phyloP scores from a whole-genome alignment of 1,140 invertebrate species.

The Aphis craccivora region DNA sequence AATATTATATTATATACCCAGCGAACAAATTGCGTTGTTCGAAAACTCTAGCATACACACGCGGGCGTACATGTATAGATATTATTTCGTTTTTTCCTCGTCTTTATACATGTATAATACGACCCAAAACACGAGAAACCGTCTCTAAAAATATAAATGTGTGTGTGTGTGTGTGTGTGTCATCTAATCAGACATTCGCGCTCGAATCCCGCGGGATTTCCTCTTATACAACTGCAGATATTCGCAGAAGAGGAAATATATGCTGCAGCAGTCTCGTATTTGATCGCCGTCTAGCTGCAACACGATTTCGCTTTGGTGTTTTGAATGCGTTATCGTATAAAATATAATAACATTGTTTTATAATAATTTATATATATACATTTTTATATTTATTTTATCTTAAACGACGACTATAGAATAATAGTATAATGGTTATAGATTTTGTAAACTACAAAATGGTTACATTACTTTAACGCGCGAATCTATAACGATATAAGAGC shows the following conservation, averaged over 20 bases:
- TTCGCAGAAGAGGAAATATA: neutral
- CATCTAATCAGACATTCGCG: neutral
- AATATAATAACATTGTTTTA: neutral
- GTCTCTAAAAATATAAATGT: neutral
- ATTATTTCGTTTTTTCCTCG: neutral
- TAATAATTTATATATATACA: neutral
- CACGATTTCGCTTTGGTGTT: neutral
- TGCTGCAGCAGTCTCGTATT: neutral
- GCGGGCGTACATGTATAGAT: neutral
- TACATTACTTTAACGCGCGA: neutral
- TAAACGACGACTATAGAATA: neutral
- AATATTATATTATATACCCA: neutral
- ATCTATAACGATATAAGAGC: neutral
- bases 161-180: neutral
- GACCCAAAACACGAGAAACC: neutral
- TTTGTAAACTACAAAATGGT: neutral
- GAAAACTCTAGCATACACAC: neutral
- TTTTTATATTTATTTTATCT: no score
- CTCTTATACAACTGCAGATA: neutral
- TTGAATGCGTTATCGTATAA: neutral
- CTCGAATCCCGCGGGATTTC: neutral
- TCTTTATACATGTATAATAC: neutral
- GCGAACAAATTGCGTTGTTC: slow-evolving; percentile 41
- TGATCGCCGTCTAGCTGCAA: neutral
- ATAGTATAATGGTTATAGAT: neutral